A percentile compares a stretch with the other conserved stretches of the same genome.
Conservation (phyloP, 2,113 vertebrate species). For the Rhynchomys soricoides region DNA sequence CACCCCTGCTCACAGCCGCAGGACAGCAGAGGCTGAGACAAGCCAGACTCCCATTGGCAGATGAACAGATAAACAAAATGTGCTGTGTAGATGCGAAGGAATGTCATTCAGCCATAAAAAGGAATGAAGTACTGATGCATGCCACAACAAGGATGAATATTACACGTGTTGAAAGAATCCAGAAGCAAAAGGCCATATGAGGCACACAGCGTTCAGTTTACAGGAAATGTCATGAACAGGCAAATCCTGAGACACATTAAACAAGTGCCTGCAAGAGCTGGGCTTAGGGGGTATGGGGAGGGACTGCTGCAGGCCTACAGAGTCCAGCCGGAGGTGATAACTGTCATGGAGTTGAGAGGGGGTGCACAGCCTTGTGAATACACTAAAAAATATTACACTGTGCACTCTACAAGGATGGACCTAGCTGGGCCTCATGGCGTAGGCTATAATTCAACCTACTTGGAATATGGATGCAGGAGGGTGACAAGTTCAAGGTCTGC, state of each 20-base stretch:
- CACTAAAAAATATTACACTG: background rate
- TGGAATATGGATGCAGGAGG: background rate
- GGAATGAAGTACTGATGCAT: background rate
- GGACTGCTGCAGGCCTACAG: rapidly evolving
- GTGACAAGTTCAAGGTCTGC: background rate
- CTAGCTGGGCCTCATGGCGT: background rate
- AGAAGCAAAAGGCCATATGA: background rate
- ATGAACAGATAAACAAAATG: background rate
- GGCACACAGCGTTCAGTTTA: background rate
- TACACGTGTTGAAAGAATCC: rapidly evolving
- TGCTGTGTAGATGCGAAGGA: too few species aligned
- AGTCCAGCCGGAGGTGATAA: too few species aligned
- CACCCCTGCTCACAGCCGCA: background rate
- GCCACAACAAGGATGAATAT: background rate
- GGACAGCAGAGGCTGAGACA: background rate
- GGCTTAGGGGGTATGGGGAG: rapidly evolving
- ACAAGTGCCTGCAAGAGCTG: background rate
- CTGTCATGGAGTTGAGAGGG: background rate
- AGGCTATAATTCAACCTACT: background rate
- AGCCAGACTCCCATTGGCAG: background rate
- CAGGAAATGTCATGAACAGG: rapidly evolving
- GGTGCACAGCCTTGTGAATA: background rate
- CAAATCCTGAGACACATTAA: background rate
- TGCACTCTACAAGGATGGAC: background rate
- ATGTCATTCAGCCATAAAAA: background rate